Evolutionary conservation across 1,140 invertebrate species (phyloP), one percentile per base, ranked within the genome.

Genomic region (Lysiphlebus fabarum): DNA sequence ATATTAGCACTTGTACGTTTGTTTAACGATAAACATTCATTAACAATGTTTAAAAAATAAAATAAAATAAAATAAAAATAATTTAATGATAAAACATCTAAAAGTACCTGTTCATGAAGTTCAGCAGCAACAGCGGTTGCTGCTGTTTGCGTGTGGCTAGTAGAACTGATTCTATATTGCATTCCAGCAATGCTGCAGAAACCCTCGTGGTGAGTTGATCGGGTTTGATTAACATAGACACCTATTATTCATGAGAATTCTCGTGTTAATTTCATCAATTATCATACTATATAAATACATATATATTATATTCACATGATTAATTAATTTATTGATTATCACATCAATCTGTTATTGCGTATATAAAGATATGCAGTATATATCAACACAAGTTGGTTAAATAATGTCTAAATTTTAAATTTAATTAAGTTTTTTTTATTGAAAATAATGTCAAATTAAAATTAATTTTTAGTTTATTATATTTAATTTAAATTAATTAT

Each of bases 171-270:
- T 50, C 88, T 82, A 72, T 92, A 92, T 75, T 92, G 89, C 88
- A 92, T 90, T 33, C 87, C 88, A 14, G 87, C 86, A 61, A 89
- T 88, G 58, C 86, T 90, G 70, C 90, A 92, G 70, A 89, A 91
- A 37, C 89, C 89, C 75, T 91, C 90, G 68, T 90, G 89, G 72
- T 85, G 88, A 64, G 84, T 90, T 47, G 81, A 90, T 72, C 78
- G 82, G 59, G 85, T 91, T 76, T 86, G 87, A 72, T 88, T 88
- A 43, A 88, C 86, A 69, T 88, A 89, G 53, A 92, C 89, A 26
- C 89, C 89, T 76, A 60, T 11, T n/a, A 62, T 48, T 37, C 45
- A 53, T n/a, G 43, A 34, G 45, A 53, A 44, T 43, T 6, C 17
- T 51, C 47, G 34, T 42, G 50, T 53, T 34, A 59, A 59, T 59